Base-by-base conservation (phyloP, 2,888 invertebrate genomes). In the Eupeodes latifasciatus region DNA sequence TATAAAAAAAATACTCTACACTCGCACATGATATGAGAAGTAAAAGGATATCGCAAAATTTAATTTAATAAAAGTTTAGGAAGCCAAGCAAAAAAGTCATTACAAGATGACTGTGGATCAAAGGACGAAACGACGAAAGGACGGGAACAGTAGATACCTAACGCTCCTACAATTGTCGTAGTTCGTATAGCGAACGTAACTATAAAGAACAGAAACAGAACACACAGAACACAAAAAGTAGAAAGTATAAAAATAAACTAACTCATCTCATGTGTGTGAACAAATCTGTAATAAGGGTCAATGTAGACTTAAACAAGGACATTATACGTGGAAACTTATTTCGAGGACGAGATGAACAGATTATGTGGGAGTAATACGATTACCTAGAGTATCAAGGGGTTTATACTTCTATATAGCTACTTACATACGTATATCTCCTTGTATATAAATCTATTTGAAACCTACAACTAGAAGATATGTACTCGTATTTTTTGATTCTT, bases 51-150 rank as follows among this genome's bases (percentile, higher is more conserved):
- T 79, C 76, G 61, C 62, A 71, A 40, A 71, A 80, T 85, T 85
- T 85, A 85, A 85, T 85, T 85, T 81, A 85, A 85, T 85, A 76
- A 85, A 85, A 85, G 81, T 72, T 80, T 51, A 57, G 62, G 71
- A 75, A 85, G 69, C 75, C 79, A 72, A 67, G 53, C 40, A 77
- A 66, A 72, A 57, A 36, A 71, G 69, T 64, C 64, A 57, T 62
- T 72, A 72, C 72, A 72, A 27, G 57, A 40, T 69, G 62, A 2
- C 59, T 27, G n/a, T 62, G 19, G 6, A 34, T 27, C 12, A 47
- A 27, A 66, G 66, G 49, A 59, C 10, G 51, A 51, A 40, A 12
- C 47, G 12, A 57, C 4, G 51, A 51, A 40, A 12, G 64, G 12
- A 57, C 4, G 47, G 11, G 16, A 14, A 16, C 19, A 61, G 12